A percentile compares a stretch with the other conserved stretches of the same genome.
These are phyloP conservation scores for Ardeotis arabs DNA, from an alignment of 2,113 vertebrate species.

Conservation along the genomic window DNA sequence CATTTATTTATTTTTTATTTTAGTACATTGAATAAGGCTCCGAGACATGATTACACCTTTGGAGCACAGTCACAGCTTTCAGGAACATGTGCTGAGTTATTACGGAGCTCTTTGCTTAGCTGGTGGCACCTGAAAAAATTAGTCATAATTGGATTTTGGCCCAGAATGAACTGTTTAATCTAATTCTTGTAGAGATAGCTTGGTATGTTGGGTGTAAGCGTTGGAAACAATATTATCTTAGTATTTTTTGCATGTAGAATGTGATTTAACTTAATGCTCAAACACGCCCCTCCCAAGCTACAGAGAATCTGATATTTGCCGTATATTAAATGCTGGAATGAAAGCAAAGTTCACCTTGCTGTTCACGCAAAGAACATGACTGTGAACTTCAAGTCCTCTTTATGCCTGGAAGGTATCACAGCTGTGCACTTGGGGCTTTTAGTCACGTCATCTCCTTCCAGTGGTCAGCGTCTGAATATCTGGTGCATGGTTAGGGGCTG, in stretches of 20 bases:
- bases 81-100: not conserved
- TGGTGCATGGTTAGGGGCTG: not conserved
- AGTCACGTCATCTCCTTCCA: not conserved
- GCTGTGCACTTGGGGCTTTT: not conserved
- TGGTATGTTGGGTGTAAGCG: not conserved
- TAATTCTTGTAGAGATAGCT: not conserved
- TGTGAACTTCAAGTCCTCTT: not conserved
- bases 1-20: not conserved
- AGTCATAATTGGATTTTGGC: not conserved
- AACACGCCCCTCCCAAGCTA: not conserved
- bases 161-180: not conserved
- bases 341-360: slow-evolving; percentile 14
- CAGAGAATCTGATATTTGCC: not conserved
- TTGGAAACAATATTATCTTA: not conserved
- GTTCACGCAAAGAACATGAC: not conserved
- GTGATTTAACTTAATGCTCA: not conserved
- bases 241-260: not conserved
- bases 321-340: not conserved
- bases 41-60: not conserved
- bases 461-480: not conserved
- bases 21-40: not conserved
- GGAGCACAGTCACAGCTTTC: not conserved
- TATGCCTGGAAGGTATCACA: not conserved
- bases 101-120: not conserved
- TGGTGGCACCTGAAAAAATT: not conserved